Evolutionary conservation across 2,888 invertebrate species (phyloP), one percentile per base, ranked within the genome.

Genomic region (Caenorhabditis afra): DNA sequence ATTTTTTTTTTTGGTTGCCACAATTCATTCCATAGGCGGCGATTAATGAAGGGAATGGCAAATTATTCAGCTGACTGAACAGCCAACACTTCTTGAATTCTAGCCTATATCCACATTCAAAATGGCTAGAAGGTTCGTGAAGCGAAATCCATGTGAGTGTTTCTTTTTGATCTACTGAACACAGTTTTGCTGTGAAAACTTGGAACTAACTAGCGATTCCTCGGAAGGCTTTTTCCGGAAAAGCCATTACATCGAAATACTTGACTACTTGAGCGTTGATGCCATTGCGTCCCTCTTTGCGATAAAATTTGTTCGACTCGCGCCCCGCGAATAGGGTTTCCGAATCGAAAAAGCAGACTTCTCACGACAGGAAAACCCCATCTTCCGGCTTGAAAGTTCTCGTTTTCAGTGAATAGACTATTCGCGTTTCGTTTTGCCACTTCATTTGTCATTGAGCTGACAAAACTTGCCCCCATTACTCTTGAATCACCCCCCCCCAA

Each of bases 291-390:
- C 23, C 14, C 29, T 29, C 29, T 29, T 29, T 3, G n/a, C n/a
- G n/a, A n/a, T 44, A 58, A 64, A 73, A 64, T 73, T 71, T 61
- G 74, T 66, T 74, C 61, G 59, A 65, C 23, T 66, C 61, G 35
- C 45, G 61, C 29, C 29, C 29, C 29, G 3, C 29, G 29, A 29
- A 29, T 29, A 29, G 29, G 29, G 61, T 59, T 78, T 78, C 71
- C 78, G 61, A 76, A 76, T 41, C 29, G 29, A 29, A 29, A 29
- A 7, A 29, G 57, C n/a, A n/a, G 16, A 23, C 35, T 20, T 73
- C 62, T 68, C 78, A 78, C 78, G 78, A 78, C 78, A 78, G 78
- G 78, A 78, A 78, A 70, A 66, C 39, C 66, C 23, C 61, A 49
- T 71, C 65, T 71, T 78, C 78, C 78, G 78, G 78, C 71, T 7